Percentiles rank a stretch among this genome's conserved stretches.
Conservation (phyloP, 2,113 vertebrate genomes). For the Genyomyrus donnyi region DNA sequence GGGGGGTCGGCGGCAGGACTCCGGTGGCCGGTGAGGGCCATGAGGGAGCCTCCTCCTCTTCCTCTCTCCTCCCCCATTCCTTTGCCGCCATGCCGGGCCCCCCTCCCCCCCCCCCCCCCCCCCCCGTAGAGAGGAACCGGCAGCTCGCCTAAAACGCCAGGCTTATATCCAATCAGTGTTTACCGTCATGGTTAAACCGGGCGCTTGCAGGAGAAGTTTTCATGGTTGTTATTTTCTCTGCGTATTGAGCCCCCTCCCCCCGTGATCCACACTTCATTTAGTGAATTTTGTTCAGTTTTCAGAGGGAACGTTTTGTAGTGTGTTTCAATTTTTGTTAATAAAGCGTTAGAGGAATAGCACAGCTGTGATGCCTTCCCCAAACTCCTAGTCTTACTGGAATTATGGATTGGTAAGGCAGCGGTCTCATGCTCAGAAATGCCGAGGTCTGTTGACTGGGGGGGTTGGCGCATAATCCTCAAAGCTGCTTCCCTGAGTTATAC, state of each 20-base stretch:
- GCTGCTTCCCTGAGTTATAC: neutral
- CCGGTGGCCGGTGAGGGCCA: neutral
- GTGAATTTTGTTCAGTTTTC: neutral
- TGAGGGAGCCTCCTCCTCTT: neutral
- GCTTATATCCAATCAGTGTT: neutral
- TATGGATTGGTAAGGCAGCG: neutral
- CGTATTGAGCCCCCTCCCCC: neutral
- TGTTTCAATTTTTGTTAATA: neutral
- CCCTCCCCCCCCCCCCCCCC: too few relatives aligned
- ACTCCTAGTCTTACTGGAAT: neutral
- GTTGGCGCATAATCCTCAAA: neutral
- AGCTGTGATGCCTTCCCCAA: too few relatives aligned
- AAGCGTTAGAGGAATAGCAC: neutral
- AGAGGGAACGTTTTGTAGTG: neutral
- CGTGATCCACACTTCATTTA: neutral
- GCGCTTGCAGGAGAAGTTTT: neutral
- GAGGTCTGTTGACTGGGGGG: neutral
- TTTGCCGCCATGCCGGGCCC: too few relatives aligned
- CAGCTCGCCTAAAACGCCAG: neutral
- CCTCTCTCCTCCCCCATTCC: neutral
- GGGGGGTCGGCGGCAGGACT: neutral
- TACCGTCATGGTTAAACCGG: neutral
- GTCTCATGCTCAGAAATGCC: neutral
- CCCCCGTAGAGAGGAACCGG: neutral
- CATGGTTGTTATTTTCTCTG: neutral